Evolutionary conservation across 2,113 vertebrate species (phyloP).

Genomic region (Chaetops frenatus): DNA sequence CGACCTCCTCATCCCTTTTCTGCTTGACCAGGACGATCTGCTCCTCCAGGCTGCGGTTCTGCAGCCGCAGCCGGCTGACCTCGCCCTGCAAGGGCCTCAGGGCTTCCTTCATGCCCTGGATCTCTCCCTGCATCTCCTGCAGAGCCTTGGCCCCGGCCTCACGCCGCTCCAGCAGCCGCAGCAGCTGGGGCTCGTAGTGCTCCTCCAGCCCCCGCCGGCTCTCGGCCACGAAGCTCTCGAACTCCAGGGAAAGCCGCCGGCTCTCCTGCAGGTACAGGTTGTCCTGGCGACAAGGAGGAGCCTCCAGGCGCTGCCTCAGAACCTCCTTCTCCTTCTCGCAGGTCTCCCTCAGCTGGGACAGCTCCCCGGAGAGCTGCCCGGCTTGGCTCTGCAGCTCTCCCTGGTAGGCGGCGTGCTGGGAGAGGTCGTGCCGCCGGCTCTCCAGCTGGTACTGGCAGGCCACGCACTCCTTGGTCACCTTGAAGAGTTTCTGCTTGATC

Average conservation of each 20-base stretch:
- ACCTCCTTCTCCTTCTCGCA: conserved; percentile 75
- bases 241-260: conserved; percentile 77
- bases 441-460: conserved; percentile 81
- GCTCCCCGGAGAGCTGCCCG: conserved; percentile 76
- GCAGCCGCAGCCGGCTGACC: conserved; percentile 74
- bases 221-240: conserved; percentile 83
- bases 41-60: conserved; percentile 83
- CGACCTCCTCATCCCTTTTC: conserved; percentile 80
- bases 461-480: conserved; percentile 81
- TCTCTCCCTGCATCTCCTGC: conserved; percentile 77
- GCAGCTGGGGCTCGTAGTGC: conserved; percentile 84
- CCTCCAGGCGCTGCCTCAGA: conserved; percentile 65
- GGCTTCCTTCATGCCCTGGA: conserved; percentile 77
- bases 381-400: conserved; percentile 75
- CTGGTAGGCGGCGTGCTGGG: conserved; percentile 68
- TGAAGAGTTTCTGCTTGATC: conserved; percentile 83
- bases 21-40: conserved; percentile 77
- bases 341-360: conserved; percentile 68
- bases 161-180: conserved; percentile 81
- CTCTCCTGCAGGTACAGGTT: conserved; percentile 79
- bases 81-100: conserved; percentile 81
- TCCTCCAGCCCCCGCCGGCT: conserved; percentile 82
- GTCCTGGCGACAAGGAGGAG: conserved; percentile 51
- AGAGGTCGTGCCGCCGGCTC: conserved; percentile 75
- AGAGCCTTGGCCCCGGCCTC: conserved; percentile 75